These are phyloP conservation scores for Diaphora mendica DNA, from an alignment of 2,888 invertebrate genomes.

Conservation along the genomic window DNA sequence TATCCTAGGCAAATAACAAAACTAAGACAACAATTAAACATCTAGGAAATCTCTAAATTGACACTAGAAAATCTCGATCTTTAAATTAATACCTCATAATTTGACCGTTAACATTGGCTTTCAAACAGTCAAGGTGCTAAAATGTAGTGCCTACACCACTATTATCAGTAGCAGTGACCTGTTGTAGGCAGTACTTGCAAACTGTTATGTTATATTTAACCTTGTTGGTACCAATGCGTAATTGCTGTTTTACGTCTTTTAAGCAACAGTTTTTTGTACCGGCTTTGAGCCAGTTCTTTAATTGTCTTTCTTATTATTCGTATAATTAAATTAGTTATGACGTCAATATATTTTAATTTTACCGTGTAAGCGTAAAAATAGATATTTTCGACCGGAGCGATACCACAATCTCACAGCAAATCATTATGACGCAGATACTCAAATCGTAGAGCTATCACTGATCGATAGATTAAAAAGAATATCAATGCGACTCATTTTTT, in stretches of 20 bases:
- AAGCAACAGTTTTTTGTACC: neutral
- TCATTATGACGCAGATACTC: neutral
- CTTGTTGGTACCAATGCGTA: constrained; percentile 24
- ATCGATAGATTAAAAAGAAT: neutral
- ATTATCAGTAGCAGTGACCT: constrained; percentile 21
- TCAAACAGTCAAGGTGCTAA: neutral
- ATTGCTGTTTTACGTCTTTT: constrained; percentile 18
- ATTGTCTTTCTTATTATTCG: neutral
- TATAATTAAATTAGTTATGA: neutral
- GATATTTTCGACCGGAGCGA: neutral
- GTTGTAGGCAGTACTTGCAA: constrained; percentile 18
- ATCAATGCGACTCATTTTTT: neutral
- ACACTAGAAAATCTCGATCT: neutral
- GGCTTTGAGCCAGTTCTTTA: neutral
- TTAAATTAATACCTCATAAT: neutral
- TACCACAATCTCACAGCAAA: neutral
- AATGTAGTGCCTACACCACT: constrained; percentile 1
- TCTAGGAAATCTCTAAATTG: too few species aligned
- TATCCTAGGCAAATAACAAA: neutral
- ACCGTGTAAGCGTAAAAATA: neutral
- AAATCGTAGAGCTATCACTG: neutral
- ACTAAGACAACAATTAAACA: neutral
- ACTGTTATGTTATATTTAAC: constrained; percentile 30
- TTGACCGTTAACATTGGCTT: neutral
- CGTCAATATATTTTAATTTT: neutral